Evolutionary conservation across 53 echinoderm and acorn worm species (phyloP).

Genomic region (Zoroaster sp.): DNA sequence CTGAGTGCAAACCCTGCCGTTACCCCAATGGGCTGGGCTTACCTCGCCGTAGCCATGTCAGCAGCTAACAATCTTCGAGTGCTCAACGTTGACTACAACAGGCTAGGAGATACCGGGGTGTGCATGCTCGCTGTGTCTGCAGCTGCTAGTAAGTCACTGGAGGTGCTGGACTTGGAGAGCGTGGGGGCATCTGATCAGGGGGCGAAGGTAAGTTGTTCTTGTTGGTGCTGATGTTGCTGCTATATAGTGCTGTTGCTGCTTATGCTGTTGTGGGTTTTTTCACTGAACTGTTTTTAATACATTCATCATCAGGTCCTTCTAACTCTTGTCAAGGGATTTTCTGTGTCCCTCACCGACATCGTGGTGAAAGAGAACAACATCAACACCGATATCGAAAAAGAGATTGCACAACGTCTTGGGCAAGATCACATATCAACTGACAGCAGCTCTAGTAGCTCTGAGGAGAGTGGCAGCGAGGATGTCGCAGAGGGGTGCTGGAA

Average conservation of each 20-base stretch:
- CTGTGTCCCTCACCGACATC: slow-evolving; percentile 35
- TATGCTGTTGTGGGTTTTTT: not conserved
- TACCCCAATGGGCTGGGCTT: slow-evolving; percentile 59
- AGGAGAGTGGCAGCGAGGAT: not conserved
- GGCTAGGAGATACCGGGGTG: slow-evolving; percentile 64
- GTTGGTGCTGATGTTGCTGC: not conserved
- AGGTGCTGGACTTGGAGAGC: slow-evolving; percentile 64
- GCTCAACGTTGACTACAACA: slow-evolving; percentile 68
- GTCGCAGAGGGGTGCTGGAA: not conserved
- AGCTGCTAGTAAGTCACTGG: slow-evolving; percentile 59
- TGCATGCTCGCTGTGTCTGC: slow-evolving; percentile 60
- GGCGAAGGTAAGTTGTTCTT: slow-evolving; percentile 35
- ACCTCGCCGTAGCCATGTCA: slow-evolving; percentile 57
- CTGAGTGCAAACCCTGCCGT: slow-evolving; percentile 67
- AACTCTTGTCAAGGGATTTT: slow-evolving; percentile 35
- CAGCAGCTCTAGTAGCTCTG: slow-evolving; percentile 22
- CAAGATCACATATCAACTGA: slow-evolving; percentile 22
- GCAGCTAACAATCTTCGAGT: slow-evolving; percentile 28
- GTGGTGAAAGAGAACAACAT: slow-evolving; percentile 57
- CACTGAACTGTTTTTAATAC: not conserved
- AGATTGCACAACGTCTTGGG: slow-evolving; percentile 34
- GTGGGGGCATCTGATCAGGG: slow-evolving; percentile 64
- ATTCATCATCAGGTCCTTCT: slow-evolving; percentile 21
- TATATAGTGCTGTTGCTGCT: not conserved
- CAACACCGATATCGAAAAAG: slow-evolving; percentile 27